phyloP scores from a whole-genome alignment of 2,113 vertebrate species.

The Callorhinus ursinus region DNA sequence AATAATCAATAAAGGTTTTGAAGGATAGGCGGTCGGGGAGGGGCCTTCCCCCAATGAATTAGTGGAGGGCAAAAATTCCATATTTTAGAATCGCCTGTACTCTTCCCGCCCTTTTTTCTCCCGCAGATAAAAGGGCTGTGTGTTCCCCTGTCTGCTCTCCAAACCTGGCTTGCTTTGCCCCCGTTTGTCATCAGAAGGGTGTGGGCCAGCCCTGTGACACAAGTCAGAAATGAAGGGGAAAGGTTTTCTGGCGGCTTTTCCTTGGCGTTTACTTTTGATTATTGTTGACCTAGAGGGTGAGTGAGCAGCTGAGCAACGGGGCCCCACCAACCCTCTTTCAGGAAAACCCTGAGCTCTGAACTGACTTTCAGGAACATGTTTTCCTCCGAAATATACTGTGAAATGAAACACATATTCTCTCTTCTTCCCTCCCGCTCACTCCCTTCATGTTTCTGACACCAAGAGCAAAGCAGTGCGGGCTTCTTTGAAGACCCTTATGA shows the following conservation, averaged over 20 bases:
- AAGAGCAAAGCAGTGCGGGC: neutral
- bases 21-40: neutral
- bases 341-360: neutral
- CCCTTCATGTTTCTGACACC: neutral
- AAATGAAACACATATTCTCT: neutral
- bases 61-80: neutral
- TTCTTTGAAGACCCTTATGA: neutral
- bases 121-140: neutral
- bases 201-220: neutral
- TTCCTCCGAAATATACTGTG: neutral
- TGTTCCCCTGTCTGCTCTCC: neutral
- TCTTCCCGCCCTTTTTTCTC: neutral
- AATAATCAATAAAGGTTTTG: neutral
- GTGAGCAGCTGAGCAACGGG: neutral
- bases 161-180: neutral
- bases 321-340: neutral
- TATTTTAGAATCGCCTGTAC: neutral
- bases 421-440: neutral
- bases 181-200: neutral
- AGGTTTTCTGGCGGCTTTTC: constrained; percentile 7
- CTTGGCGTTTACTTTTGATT: constrained; percentile 36
- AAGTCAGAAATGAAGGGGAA: neutral
- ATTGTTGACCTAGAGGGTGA: neutral
- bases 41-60: neutral
- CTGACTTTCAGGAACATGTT: neutral